Base-by-base conservation (phyloP, 2,888 invertebrate genomes). In the Listrodromus nycthemerus region DNA sequence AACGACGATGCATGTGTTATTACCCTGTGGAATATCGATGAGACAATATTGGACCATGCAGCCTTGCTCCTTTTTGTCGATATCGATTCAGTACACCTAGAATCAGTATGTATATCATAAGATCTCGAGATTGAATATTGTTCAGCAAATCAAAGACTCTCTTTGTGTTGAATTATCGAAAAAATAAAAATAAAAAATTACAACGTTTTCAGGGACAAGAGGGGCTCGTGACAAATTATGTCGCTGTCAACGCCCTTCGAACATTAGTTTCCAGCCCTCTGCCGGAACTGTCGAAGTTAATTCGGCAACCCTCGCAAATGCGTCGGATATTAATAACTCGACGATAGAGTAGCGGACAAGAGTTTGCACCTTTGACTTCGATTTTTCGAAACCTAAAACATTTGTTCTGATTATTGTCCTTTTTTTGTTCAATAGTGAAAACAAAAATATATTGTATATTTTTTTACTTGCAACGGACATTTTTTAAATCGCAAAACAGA, bases 191-290 rank as follows among this genome's bases (percentile, higher is more conserved):
- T 7, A 7, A 33, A 33, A 33, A 0, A 33, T 1, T 8, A 7
- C 8, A 33, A 33, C 33, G 8, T 33, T 2, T 33, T 1, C 33
- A 33, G 33, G 33, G 33, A 8, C 33, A 8, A 33, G 33, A 30
- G 83, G 83, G 75, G 27, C 52, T 58, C 41, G 27, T 3, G 58
- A 37, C 50, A 75, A 79, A 83, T 71, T 71, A 79, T 82, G 55
- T 52, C 79, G 58, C 48, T 55, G 75, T 66, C 83, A 21, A 7
- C 75, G 84, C 83, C 74, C 73, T 81, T 83, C 78, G 81, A 77
- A 69, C 84, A 83, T 81, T 80, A 74, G 83, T 76, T 83, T 80
- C 82, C 65, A 81, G 73, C 81, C 82, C 79, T 79, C 58, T 77
- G 52, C 65, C 48, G 10, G 41, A n/a, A 61, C 75, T 63, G 58